These are phyloP conservation scores for Agriopis marginaria DNA, from an alignment of 2,888 invertebrate species.

Conservation along the genomic window DNA sequence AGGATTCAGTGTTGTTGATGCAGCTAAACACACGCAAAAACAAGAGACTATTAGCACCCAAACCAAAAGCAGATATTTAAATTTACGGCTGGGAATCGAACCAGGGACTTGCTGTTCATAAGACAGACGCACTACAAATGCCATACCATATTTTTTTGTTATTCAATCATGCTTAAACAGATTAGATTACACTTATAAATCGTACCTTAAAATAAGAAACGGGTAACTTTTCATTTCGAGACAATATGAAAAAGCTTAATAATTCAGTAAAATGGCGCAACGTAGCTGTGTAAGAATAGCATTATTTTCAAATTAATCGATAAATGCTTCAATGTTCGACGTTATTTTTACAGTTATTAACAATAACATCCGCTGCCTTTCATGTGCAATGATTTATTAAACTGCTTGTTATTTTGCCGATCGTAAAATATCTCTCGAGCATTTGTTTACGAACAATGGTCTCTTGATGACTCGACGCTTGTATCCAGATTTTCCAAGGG, in stretches of 20 bases:
- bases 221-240: background rate
- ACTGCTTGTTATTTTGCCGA: conserved; percentile 44
- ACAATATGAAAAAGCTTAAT: background rate
- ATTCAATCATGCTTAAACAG: no score
- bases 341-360: conserved; percentile 33
- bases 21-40: no score
- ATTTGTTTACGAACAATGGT: conserved; percentile 56
- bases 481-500: conserved; percentile 30
- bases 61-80: no score
- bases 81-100: no score
- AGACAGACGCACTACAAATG: no score
- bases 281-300: background rate
- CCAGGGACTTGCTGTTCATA: no score
- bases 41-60: no score
- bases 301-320: conserved; percentile 22
- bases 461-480: conserved; percentile 49
- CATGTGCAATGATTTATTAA: conserved; percentile 44
- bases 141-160: no score
- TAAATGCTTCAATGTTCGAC: conserved; percentile 23
- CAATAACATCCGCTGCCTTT: conserved; percentile 38
- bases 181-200: no score
- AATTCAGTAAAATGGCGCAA: background rate
- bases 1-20: no score
- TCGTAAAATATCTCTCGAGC: conserved; percentile 53
- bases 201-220: no score